Evolutionary conservation across 2,888 invertebrate genomes (phyloP), one percentile per base, ranked within the genome.

Genomic region (Congeria kusceri): DNA sequence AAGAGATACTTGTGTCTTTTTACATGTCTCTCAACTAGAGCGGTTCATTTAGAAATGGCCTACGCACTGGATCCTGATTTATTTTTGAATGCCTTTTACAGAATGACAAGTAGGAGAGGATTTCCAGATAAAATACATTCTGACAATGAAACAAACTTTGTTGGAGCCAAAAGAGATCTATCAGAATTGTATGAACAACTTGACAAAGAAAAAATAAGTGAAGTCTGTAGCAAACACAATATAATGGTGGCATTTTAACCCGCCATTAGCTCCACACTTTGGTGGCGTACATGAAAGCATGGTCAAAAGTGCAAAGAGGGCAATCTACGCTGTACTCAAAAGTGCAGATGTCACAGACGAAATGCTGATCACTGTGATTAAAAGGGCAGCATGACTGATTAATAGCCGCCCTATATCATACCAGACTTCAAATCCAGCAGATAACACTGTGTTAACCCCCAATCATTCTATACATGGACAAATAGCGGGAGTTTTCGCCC

Each of bases 1-100:
- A 86, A 86, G 53, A 20, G 81, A 29, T 86, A 85, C 56, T 44
- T 83, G 25, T 86, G 86, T 67, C 46, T 84, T n/a, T 65, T 62
- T 32, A 76, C 82, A 3, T 86, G 86, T 67, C 25, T 86, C n/a
- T 46, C 32, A 9, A 64, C 75, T 13, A 32, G 86, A 53, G 85
- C 86, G 9, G 84, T 83, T 18, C 74, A 84, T 57, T 44, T 84
- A 20, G 83, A 83, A 70, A 20, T 74, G 11, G 71, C 77, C 0
- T 72, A 29, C 59, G 49, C 69, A 13, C 18, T 85, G 23, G 75
- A 77, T 23, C 79, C 81, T 27, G 65, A 78, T 65, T 69, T 72
- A 5, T 85, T 80, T 67, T 32, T 84, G 0, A 82, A 82, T n/a
- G 72, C 82, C 13, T 82, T 85, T 44, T 69, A 63, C 39, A 25